Base-by-base conservation (phyloP, 1,140 invertebrate species). In the Charaxes varanes region DNA sequence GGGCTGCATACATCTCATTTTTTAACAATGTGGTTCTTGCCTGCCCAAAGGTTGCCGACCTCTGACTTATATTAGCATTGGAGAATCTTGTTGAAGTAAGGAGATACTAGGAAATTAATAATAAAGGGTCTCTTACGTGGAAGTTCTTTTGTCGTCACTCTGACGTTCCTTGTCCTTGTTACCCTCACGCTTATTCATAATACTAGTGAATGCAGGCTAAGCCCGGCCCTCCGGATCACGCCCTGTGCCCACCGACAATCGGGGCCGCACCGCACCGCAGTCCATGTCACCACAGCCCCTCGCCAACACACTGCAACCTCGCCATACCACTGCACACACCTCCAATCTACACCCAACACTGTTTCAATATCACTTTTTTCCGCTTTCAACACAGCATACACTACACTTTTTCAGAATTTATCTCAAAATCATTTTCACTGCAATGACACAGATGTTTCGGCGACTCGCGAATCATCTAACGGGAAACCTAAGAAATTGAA, bases 101-200 rank as follows among this genome's bases (percentile, higher is more conserved):
- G n/a, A n/a, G n/a, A n/a, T n/a, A n/a, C n/a, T n/a, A n/a, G n/a
- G n/a, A n/a, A 38, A 12, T 13, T 38, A 19, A 31, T 31, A n/a
- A 19, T 3, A 18, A 32, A 43, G 34, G 6, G 16, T 37, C 33
- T 19, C 80, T 83, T 69, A 84, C 82, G 73, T 76, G 49, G 79
- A 73, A 52, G 73, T 78, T 65, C 79, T 70, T 68, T 84, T 84
- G 34, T 83, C 80, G 54, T 84, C 82, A 52, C 64, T 78, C 62
- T 83, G 80, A 60, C 76, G 77, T 72, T 81, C 80, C 58, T 84
- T 79, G 41, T 85, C 80, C 63, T 80, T 80, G 62, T 59, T 82
- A 59, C 67, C 70, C 34, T 83, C 79, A 55, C 80, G 78, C 53
- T 83, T 85, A 71, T 85, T 85, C 83, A 85, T 85, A 77, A 81